These are phyloP conservation scores for Gambusia yucatana DNA, from an alignment of 2,797 vertebrate species.

Conservation along the genomic window DNA sequence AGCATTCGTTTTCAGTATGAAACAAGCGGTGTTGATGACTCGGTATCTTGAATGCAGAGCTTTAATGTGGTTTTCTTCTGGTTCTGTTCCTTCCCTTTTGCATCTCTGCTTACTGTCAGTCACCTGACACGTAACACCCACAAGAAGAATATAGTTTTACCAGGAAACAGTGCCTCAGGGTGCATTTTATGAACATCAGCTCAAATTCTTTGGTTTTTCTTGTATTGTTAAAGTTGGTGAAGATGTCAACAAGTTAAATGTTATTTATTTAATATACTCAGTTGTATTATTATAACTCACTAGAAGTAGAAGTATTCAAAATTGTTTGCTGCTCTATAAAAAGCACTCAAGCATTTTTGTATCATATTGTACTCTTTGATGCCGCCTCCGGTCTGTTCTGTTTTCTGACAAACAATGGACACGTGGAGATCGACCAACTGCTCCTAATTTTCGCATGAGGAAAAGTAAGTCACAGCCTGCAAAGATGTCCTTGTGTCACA, in stretches of 20 bases:
- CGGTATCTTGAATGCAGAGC: constrained; percentile 17
- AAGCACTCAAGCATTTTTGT: not conserved
- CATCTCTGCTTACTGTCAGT: constrained; percentile 46
- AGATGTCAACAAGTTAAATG: not conserved
- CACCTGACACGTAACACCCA: constrained; percentile 25
- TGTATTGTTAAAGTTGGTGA: not conserved
- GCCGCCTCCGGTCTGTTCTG: constrained; percentile 3
- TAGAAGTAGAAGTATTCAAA: constrained; percentile 31
- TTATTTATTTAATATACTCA: not conserved
- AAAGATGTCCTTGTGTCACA: constrained; percentile 31
- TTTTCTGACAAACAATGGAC: constrained; percentile 12
- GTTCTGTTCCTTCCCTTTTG: constrained; percentile 26
- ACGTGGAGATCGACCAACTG: constrained; percentile 12
- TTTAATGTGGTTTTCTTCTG: constrained; percentile 42
- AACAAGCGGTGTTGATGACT: constrained; percentile 31
- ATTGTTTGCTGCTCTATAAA: not conserved
- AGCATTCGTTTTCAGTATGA: constrained; percentile 5
- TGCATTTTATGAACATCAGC: not conserved
- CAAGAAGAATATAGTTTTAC: constrained; percentile 22
- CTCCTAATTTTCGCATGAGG: constrained; percentile 20
- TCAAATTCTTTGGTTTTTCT: not conserved
- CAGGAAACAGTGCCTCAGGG: constrained; percentile 33
- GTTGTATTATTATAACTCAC: constrained; percentile 31
- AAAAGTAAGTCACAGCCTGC: constrained; percentile 25
- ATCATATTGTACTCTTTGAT: not conserved